Base-by-base conservation (phyloP, 2,888 invertebrate species). In the Cryptocheilus praepositus region DNA sequence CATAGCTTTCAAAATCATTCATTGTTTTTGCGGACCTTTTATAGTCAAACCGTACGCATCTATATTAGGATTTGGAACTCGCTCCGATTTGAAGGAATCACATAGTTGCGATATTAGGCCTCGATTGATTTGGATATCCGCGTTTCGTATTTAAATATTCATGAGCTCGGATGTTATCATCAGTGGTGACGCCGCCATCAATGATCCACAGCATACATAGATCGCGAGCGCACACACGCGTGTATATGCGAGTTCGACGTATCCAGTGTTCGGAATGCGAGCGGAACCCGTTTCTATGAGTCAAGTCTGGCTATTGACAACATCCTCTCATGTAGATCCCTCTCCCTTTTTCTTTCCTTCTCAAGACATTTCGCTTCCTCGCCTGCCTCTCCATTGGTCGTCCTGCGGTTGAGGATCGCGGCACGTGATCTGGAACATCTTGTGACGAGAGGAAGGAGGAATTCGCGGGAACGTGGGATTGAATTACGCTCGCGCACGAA, bases 241-340 rank as follows among this genome's bases (percentile, higher is more conserved):
- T 56, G 52, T 44, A 43, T 44, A 25, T 36, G 59, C 46, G 45
- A 19, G 45, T 36, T 61, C 59, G 67, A 74, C 52, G 68, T 64
- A 58, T 56, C 63, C 64, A 68, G 61, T 62, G 79, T 77, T 74
- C 81, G 82, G 85, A 84, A 85, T 85, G 84, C 84, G 85, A 85
- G 81, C 84, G 83, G 81, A 85, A 85, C 84, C 84, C 83, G 85
- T 85, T 85, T 82, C 84, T 83, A 84, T 80, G 81, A 84, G 83
- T 83, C 80, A 81, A 83, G 83, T 70, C 74, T 75, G 74, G 80
- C 80, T 83, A 83, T 83, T 84, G 83, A 84, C 84, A 83, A 82
- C 79, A 63, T 72, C 72, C 65, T 61, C 73, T 64, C 64, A 36
- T 63, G 55, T 25, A 45, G 28, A 18, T 21, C 13, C 49, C n/a